Evolutionary conservation across 2,113 vertebrate genomes (phyloP), one percentile per base, ranked within the genome.

Genomic region (Erinaceus europaeus): DNA sequence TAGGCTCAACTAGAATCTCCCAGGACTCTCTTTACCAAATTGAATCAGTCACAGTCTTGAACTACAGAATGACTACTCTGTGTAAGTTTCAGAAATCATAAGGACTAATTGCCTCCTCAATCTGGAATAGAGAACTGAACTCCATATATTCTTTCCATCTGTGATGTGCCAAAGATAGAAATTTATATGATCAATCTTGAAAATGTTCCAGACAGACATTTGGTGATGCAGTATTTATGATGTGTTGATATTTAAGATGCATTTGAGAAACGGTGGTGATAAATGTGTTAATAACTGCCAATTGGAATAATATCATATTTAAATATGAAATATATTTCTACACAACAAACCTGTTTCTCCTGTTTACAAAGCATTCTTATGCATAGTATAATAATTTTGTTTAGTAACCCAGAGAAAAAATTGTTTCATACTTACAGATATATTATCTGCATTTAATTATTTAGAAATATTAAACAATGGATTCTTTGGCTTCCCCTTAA

Each of bases 61-160:
- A 7, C 3, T 61, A 1, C 32, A 84, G 2, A 11, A 3, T 72
- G 3, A 75, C 14, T 86, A 2, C 59, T 25, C 4, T 72, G 1
- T 68, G 14, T 73, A 83, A 55, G 25, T 9, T 21, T 76, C 55
- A 80, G 42, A 79, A 55, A 76, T 48, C 11, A 5, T 67, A 23
- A 80, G 17, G 44, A 64, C 7, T 15, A 48, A 4, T 38, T 90
- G n/a, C 42, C 25, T 84, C 46, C 40, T 76, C 42, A 72, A 42
- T 86, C 62, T 89, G 57, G 12, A 64, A 52, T 40, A 72, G 14
- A 40, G 23, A 84, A 81, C 53, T 81, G 29, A 27, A 72, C 79
- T 89, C 52, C 34, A 61, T 52, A 65, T 86, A 86, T 76, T 90
- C 10, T 76, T 57, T 40, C 68, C 62, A 86, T 91, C 38, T 81